Evolutionary conservation across 2,888 invertebrate species (phyloP).

Genomic region (Baronia brevicornis): DNA sequence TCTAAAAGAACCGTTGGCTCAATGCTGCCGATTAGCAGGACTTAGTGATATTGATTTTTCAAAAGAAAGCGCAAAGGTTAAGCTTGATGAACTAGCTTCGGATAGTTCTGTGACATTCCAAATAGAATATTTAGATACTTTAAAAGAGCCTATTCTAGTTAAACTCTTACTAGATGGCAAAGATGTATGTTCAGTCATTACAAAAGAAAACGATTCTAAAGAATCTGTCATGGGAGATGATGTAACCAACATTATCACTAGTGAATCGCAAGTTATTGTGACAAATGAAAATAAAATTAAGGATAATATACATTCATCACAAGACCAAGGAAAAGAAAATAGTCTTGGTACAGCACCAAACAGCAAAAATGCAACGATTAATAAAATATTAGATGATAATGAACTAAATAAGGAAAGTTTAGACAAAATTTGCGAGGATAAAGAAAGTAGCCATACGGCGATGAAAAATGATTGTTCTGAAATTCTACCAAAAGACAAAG

Average conservation of each 20-base stretch:
- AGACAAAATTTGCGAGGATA: slow-evolving; percentile 6
- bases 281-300: too few relatives aligned
- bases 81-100: slow-evolving; percentile 46
- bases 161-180: slow-evolving; percentile 74
- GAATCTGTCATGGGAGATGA: not conserved
- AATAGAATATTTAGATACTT: slow-evolving; percentile 76
- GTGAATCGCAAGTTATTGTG: too few relatives aligned
- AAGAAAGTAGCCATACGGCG: slow-evolving; percentile 5
- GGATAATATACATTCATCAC: too few relatives aligned
- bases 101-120: slow-evolving; percentile 61
- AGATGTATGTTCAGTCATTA: slow-evolving; percentile 38
- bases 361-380: not conserved
- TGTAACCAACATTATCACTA: not conserved
- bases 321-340: not conserved
- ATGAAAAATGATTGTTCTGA: too few relatives aligned
- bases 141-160: slow-evolving; percentile 75
- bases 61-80: slow-evolving; percentile 50
- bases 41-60: slow-evolving; percentile 58
- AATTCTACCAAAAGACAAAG: too few relatives aligned
- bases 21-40: slow-evolving; percentile 76
- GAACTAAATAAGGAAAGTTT: slow-evolving; percentile 3
- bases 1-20: slow-evolving; percentile 75
- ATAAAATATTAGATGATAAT: slow-evolving; percentile 1
- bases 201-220: slow-evolving; percentile 14
- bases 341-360: too few relatives aligned